Evolutionary conservation across 2,888 invertebrate species (phyloP), one percentile per base, ranked within the genome.

Genomic region (Troglohyphantes excavatus): DNA sequence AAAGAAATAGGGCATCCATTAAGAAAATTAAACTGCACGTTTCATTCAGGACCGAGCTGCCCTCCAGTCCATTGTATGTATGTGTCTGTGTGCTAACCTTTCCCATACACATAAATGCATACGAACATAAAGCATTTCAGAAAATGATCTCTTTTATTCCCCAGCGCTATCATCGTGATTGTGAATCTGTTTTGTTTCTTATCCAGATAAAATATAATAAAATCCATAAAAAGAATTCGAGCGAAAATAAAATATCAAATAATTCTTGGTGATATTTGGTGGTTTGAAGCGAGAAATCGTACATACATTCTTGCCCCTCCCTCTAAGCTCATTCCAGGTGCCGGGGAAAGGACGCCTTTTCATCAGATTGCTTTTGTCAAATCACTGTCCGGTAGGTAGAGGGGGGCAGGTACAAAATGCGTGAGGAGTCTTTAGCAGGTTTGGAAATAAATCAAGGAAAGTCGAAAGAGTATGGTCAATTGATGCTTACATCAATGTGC

Each of bases 171-270:
- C 85, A 78, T 70, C 78, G 27, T 86, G 85, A 86, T 86, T 86
- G 76, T 86, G 85, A 76, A 78, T 86, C 70, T 67, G 76, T 68
- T 78, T 86, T 86, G 85, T 86, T 86, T 86, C 85, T 86, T 53
- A 26, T 17, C 19, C 61, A 43, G 70, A 78, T 75, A 67, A 65
- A 82, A 82, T 70, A 68, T 19, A 72, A 46, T 82, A 82, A 86
- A 78, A 86, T 61, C 61, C 68, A 43, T 70, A 67, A 46, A 86
- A 78, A 86, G 43, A 68, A 13, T 78, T 43, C 19, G 13, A 19
- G 67, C 26, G 27, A 70, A 76, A 86, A 33, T 39, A 86, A 86
- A 85, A 76, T 65, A 78, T 86, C 61, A 61, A 86, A 86, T 46
- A 76, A 68, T 70, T 61, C 59, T 61, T 78, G 78, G 85, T 78